Conservation (phyloP, 2,113 vertebrate genomes). For the Anoplopoma fimbria region DNA sequence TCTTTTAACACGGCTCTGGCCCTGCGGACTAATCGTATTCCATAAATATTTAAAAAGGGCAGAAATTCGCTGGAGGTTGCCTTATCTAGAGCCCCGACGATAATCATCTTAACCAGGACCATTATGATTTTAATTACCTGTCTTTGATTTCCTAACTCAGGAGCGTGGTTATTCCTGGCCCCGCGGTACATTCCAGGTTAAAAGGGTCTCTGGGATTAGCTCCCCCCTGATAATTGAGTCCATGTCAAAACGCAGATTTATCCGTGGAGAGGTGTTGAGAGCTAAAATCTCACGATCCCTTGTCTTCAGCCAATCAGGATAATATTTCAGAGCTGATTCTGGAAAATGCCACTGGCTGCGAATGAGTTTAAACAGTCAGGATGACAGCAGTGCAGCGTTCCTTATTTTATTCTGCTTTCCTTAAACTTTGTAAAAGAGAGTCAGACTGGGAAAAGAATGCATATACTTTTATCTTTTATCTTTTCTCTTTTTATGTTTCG, state of each 20-base stretch:
- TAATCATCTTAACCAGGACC: conserved; percentile 83
- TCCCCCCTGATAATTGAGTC: conserved; percentile 70
- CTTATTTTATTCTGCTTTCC: background rate
- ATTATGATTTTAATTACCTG: conserved; percentile 83
- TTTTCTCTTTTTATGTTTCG: background rate
- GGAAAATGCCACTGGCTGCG: conserved; percentile 29
- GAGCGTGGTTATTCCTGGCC: conserved; percentile 72
- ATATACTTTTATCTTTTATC: background rate
- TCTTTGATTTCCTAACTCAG: conserved; percentile 79
- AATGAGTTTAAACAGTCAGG: conserved; percentile 4
- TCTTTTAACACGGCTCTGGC: conserved; percentile 73
- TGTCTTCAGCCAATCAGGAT: conserved; percentile 51
- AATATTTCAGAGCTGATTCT: conserved; percentile 43
- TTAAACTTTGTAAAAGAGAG: background rate
- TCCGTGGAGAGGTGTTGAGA: conserved; percentile 62
- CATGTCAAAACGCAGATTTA: conserved; percentile 71
- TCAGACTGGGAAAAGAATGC: no score
- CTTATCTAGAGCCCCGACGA: conserved; percentile 76
- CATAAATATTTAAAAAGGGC: conserved; percentile 80
- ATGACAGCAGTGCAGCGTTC: background rate
- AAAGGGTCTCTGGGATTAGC: conserved; percentile 76
- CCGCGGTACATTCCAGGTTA: conserved; percentile 67
- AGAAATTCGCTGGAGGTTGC: conserved; percentile 78
- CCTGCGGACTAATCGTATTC: conserved; percentile 75
- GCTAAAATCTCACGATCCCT: conserved; percentile 57